Base-by-base conservation (phyloP, 1,140 invertebrate species). In the Tetraneura akinire region DNA sequence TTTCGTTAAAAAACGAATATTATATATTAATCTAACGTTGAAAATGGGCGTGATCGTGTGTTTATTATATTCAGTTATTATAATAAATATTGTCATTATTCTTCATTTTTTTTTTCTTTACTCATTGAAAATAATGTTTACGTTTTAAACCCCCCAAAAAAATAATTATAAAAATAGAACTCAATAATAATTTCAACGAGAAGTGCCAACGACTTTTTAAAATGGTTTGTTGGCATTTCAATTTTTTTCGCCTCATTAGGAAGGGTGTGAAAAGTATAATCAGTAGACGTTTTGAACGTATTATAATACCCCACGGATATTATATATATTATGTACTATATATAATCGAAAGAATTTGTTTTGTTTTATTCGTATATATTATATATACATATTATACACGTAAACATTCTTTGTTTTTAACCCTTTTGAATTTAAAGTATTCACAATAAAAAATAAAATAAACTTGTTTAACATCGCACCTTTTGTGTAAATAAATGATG, bases 401-500 rank as follows among this genome's bases (percentile, higher is more conserved):
- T 49, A 49, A 49, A 29, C 23, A 29, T 1, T 47, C 23, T 71
- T 71, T 71, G 68, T 71, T 71, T 51, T 29, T 37, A 37, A 29
- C 49, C 42, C 64, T n/a, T 68, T 68, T 45, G 21, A 42, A 42
- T 18, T 37, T 29, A 62, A 62, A 66, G 62, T 9, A 21, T 49
- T 70, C 45, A 13, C 42, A 11, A 49, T 26, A 26, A 47, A 29
- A 42, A 49, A 49, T 26, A 26, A 47, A 29, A 42, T 26, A 70
- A 45, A 70, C 21, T 18, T 26, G 42, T 70, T 70, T 11, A 23
- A 70, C 23, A 49, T 70, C 66, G 26, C 23, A 18, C 23, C 66
- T 49, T 70, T 70, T 70, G 42, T 70, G 45, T 3, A 5, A 70
- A 70, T 49, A 49, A 29, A 49, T 45, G 21, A 68, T 64, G 32